Evolutionary conservation across 2,113 vertebrate genomes (phyloP).

Genomic region (Chelonoidis abingdonii): DNA sequence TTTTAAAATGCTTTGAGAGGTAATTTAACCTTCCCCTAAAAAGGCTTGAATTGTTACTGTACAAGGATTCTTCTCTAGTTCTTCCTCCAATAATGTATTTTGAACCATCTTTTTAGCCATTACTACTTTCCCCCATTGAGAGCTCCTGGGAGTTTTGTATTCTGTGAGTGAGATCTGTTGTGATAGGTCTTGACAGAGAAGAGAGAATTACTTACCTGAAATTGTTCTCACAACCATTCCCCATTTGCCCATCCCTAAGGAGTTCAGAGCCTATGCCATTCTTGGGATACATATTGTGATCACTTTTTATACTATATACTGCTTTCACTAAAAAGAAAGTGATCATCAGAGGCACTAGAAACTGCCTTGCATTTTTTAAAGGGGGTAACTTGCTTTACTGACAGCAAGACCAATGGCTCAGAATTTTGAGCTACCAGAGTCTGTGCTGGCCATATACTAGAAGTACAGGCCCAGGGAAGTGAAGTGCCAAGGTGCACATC

Average conservation of each 20-base stretch:
- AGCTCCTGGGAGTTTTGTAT: not conserved
- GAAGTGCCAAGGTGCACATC: not conserved
- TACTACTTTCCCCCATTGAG: not conserved
- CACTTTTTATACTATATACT: not conserved
- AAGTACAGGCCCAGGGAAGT: not conserved
- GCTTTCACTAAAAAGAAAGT: not conserved
- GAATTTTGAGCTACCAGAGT: accelerated
- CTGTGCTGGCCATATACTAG: not conserved
- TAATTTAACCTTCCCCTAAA: not conserved
- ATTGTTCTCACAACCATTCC: not conserved
- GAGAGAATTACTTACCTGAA: conserved; percentile 15
- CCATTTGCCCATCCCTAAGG: not conserved
- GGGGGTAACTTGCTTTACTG: not conserved
- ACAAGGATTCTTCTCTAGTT: conserved; percentile 7
- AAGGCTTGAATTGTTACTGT: not conserved
- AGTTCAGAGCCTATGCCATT: conserved; percentile 4
- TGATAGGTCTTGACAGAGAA: not conserved
- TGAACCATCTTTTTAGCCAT: not conserved
- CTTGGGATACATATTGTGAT: conserved; percentile 6
- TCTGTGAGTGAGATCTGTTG: not conserved
- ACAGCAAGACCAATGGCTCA: not conserved
- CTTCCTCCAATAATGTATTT: not conserved
- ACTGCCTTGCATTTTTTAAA: not conserved
- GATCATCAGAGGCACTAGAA: not conserved
- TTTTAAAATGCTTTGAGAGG: not conserved